Percentiles rank a stretch among this genome's conserved stretches.
These are phyloP conservation scores for Thripadectes ignobilis DNA, from an alignment of 2,797 vertebrate genomes.

Conservation along the genomic window DNA sequence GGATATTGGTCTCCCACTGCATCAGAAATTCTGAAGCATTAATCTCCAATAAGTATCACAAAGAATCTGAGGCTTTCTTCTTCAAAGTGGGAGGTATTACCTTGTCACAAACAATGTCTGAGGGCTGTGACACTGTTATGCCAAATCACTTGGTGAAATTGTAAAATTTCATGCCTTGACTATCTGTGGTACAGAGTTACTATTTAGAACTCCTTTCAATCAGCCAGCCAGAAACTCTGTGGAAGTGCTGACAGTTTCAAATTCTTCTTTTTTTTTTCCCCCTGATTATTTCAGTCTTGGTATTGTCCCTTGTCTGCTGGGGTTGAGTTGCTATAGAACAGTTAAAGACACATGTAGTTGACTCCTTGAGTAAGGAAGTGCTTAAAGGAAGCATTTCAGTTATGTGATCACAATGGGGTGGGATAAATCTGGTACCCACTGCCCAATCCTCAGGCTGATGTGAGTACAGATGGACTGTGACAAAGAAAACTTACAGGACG, in stretches of 20 bases:
- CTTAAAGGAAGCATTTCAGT: background rate
- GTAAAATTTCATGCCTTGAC: background rate
- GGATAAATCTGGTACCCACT: background rate
- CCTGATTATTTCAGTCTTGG: background rate
- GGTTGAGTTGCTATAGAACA: background rate
- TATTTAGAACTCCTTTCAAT: background rate
- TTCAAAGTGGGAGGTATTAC: background rate
- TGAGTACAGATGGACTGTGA: background rate
- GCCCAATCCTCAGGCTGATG: background rate
- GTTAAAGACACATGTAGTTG: background rate
- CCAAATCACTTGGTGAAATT: background rate
- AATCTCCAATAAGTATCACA: background rate
- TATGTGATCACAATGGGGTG: background rate
- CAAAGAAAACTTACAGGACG: background rate
- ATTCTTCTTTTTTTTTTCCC: background rate
- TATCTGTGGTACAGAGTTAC: background rate
- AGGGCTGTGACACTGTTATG: background rate
- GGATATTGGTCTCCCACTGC: background rate
- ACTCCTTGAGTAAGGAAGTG: background rate
- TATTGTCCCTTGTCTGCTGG: background rate
- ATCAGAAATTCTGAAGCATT: background rate
- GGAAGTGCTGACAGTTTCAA: background rate
- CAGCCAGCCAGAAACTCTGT: background rate
- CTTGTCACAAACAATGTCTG: background rate
- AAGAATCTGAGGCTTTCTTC: constrained; percentile 1